Evolutionary conservation across 2,797 vertebrate species (phyloP).

Genomic region (Protonibea diacanthus): DNA sequence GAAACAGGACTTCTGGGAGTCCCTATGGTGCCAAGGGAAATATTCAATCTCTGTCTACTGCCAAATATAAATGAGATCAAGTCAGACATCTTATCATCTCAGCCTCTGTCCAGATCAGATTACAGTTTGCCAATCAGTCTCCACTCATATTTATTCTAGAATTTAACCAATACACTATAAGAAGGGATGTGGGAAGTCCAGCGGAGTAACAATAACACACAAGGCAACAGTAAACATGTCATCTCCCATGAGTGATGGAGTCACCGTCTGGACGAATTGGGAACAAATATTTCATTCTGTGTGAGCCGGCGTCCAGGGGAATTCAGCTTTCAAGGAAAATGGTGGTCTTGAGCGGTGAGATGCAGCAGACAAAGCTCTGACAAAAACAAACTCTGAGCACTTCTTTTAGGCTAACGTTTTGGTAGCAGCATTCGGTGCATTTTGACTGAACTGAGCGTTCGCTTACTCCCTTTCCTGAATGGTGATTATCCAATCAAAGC

Average conservation of each 20-base stretch:
- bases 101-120: conserved; percentile 60
- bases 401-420: not conserved
- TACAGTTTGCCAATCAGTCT: conserved; percentile 39
- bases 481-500: not conserved
- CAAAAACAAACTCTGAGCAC: not conserved
- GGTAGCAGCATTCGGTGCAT: not conserved
- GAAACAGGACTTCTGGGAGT: conserved; percentile 25
- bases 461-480: too few species aligned
- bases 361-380: not conserved
- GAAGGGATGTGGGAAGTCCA: conserved; percentile 60
- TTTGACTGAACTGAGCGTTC: too few species aligned
- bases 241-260: conserved; percentile 39
- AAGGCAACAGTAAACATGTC: conserved; percentile 67
- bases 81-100: conserved; percentile 48
- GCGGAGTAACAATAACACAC: conserved; percentile 66
- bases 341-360: not conserved
- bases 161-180: conserved; percentile 9
- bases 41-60: conserved; percentile 22
- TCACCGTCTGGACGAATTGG: conserved; percentile 40
- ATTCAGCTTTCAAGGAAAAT: not conserved
- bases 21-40: conserved; percentile 21
- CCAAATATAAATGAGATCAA: conserved; percentile 60
- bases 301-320: not conserved
- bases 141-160: conserved; percentile 50
- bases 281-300: conserved; percentile 44